Base-by-base conservation (phyloP, 2,888 invertebrate species). In the Cactoblastis cactorum region DNA sequence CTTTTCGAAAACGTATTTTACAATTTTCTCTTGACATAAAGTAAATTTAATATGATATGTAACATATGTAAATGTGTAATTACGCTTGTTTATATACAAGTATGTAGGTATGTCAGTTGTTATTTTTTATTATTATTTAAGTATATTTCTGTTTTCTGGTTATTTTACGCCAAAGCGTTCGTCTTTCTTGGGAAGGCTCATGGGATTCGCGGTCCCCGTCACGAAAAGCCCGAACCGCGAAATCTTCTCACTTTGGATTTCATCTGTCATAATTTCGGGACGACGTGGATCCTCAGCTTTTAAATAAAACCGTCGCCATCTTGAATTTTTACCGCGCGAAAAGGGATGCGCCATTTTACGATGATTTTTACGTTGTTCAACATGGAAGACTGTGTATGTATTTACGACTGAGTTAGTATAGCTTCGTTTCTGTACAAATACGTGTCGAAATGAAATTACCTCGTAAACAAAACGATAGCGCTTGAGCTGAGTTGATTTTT, bases 191-290 rank as follows among this genome's bases (percentile, higher is more conserved):
- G 61, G 53, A 65, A 68, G 67, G 81, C 86, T 83, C 85, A 77
- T 73, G 85, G 84, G 85, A 84, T 80, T 76, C 73, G 45, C 53
- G 54, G 65, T 66, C 69, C 63, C 63, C 69, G 65, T 74, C 73
- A 73, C 71, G 71, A 67, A 76, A 73, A 79, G 72, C 77, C 71
- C 66, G 62, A 67, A 67, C 73, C 77, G 74, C 71, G 61, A 78
- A 79, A 82, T 83, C 78, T 75, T 73, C 62, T 45, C 71, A 63
- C 74, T 65, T 62, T 61, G 79, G 74, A 77, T 77, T 80, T 78
- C 78, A 79, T 77, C 77, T 77, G 80, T 84, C 81, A 83, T 83
- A 82, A 81, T 80, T 79, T 78, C 61, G 58, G 46, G 48, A 55
- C 61, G 62, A 67, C 60, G 63, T 64, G 62, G 67, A 69, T 63